Evolutionary conservation across 92 coral and sea anemone genomes (phyloP).

Genomic region (Zoanthus sansibaricus): DNA sequence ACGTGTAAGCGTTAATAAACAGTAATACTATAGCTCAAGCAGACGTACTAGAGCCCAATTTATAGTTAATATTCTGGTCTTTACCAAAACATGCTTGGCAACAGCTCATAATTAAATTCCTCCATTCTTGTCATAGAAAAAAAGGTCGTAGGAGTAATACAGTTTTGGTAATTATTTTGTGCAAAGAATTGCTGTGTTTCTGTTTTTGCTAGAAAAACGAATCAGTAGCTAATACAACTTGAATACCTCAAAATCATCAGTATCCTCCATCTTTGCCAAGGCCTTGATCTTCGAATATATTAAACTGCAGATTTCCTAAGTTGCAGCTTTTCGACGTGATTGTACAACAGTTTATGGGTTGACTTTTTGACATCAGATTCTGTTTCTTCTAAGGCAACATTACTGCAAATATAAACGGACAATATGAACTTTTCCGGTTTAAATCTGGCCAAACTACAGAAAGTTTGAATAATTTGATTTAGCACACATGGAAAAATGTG

Average conservation of each 20-base stretch:
- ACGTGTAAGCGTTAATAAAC: constrained; percentile 48
- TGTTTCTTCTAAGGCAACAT: background rate
- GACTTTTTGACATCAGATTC: background rate
- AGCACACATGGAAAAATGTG: background rate
- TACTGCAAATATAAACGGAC: background rate
- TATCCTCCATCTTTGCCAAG: constrained; percentile 49
- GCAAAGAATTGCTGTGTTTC: background rate
- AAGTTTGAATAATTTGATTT: background rate
- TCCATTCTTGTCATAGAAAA: background rate
- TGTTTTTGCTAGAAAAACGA: background rate
- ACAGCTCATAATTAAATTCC: background rate
- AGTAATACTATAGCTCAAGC: constrained; percentile 56
- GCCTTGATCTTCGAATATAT: constrained; percentile 33
- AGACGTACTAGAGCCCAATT: constrained; percentile 38
- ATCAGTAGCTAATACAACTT: background rate
- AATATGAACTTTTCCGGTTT: background rate
- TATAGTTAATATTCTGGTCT: too few species aligned
- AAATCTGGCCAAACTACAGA: background rate
- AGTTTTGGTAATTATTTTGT: background rate
- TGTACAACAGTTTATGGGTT: background rate
- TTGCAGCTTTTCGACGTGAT: background rate
- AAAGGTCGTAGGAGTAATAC: background rate
- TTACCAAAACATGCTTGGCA: too few species aligned
- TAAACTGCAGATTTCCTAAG: background rate
- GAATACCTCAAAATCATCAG: constrained; percentile 42